Percentiles rank a stretch among this genome's conserved stretches.
Evolutionary conservation across 2,113 vertebrate species (phyloP).

Genomic region (Oreochromis aureus): DNA sequence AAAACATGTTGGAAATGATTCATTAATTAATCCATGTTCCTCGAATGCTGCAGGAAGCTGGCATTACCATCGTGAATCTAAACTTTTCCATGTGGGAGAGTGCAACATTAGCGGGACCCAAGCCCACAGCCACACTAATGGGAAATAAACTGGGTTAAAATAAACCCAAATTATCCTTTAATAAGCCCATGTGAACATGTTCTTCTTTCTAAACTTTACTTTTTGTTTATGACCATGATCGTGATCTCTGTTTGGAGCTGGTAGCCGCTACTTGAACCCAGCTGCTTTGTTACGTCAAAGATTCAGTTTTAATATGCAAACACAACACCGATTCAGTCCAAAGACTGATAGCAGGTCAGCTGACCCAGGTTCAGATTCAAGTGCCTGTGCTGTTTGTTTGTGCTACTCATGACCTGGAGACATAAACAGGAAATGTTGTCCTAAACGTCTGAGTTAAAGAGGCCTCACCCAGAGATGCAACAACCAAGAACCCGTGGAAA

Average conservation of each 20-base stretch:
- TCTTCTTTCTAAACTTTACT: not conserved
- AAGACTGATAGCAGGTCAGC: not conserved
- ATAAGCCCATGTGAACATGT: not conserved
- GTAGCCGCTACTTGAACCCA: not conserved
- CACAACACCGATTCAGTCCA: not conserved
- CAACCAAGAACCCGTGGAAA: not conserved
- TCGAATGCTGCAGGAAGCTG: not conserved
- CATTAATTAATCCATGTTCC: not conserved
- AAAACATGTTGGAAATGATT: not conserved
- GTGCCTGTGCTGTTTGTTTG: not conserved
- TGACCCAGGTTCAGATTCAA: not conserved
- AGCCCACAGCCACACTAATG: not conserved
- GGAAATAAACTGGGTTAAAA: not conserved
- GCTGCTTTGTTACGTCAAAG: not conserved
- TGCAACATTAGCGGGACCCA: not conserved
- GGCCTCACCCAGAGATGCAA: not conserved
- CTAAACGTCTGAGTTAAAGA: not conserved
- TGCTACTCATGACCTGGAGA: not conserved
- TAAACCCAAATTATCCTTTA: not conserved
- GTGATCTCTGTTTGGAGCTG: not conserved
- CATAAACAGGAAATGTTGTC: slow-evolving; percentile 38
- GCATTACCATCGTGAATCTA: accelerated
- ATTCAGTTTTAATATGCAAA: not conserved
- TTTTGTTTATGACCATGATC: not conserved
- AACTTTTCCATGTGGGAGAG: not conserved